Conservation (phyloP, 1,140 invertebrate species). For the Armadillidium nasatum region DNA sequence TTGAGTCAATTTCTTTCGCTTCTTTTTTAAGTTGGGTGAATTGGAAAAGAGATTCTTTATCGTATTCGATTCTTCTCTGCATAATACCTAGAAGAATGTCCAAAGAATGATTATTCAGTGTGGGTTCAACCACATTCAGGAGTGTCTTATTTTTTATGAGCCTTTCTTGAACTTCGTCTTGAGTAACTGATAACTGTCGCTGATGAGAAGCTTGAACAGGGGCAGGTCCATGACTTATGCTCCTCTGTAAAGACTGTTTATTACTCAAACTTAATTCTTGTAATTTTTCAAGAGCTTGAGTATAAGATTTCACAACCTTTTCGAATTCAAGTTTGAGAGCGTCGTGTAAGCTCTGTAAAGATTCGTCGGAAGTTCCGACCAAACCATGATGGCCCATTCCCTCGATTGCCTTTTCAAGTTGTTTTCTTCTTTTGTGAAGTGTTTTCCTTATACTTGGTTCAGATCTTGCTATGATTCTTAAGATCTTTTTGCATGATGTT, state of each 20-base stretch:
- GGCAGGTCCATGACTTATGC: constrained; percentile 62
- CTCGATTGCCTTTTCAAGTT: constrained; percentile 76
- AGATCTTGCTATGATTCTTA: constrained; percentile 56
- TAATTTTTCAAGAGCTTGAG: constrained; percentile 77
- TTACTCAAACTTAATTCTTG: constrained; percentile 66
- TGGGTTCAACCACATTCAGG: constrained; percentile 73
- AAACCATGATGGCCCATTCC: constrained; percentile 79
- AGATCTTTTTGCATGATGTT: constrained; percentile 56
- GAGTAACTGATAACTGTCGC: constrained; percentile 72
- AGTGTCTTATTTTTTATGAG: constrained; percentile 88
- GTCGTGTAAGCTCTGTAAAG: constrained; percentile 59
- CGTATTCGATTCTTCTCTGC: constrained; percentile 61
- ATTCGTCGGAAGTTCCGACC: constrained; percentile 60
- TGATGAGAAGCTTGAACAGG: constrained; percentile 84
- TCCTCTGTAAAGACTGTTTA: constrained; percentile 38
- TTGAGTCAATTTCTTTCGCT: constrained; percentile 57
- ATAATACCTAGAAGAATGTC: constrained; percentile 59
- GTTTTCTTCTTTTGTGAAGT: constrained; percentile 61
- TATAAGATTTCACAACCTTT: constrained; percentile 75
- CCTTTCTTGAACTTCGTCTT: constrained; percentile 72
- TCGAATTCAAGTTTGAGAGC: constrained; percentile 77
- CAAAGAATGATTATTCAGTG: constrained; percentile 55
- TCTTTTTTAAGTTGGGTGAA: constrained; percentile 66
- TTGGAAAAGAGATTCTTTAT: constrained; percentile 66
- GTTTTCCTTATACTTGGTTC: constrained; percentile 58